A percentile compares a stretch with the other conserved stretches of the same genome.
These are phyloP conservation scores for Indicator indicator DNA, from an alignment of 2,113 vertebrate species.

Conservation along the genomic window DNA sequence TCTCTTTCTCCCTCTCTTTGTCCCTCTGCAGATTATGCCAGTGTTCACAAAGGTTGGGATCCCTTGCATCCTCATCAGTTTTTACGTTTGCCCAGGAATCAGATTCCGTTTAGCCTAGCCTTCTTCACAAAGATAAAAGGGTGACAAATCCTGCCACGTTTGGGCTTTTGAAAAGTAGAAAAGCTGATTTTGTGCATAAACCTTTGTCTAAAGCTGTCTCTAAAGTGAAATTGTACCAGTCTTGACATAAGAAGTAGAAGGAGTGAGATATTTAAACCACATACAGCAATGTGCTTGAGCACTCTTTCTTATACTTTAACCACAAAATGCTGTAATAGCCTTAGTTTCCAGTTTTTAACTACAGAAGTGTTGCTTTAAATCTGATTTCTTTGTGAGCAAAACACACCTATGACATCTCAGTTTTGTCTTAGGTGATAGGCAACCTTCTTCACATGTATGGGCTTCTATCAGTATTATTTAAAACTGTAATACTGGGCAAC, in stretches of 20 bases:
- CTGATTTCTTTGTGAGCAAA: background rate
- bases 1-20: constrained; percentile 51
- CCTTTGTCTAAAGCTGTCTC: constrained; percentile 16
- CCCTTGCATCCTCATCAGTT: constrained; percentile 41
- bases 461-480: background rate
- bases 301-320: background rate
- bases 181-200: constrained; percentile 46
- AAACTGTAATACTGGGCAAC: background rate
- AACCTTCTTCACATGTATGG: background rate
- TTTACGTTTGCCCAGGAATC: constrained; percentile 46
- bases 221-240: constrained; percentile 23
- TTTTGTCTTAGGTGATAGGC: background rate
- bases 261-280: background rate
- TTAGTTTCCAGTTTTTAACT: constrained; percentile 2
- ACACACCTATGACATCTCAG: background rate
- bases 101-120: constrained; percentile 39
- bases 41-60: constrained; percentile 63
- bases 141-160: constrained; percentile 28
- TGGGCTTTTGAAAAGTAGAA: constrained; percentile 46
- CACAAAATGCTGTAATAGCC: background rate
- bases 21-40: constrained; percentile 47
- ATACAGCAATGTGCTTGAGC: background rate
- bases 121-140: constrained; percentile 57
- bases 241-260: constrained; percentile 2
- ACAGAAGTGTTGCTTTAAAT: background rate